phyloP scores from a whole-genome alignment of 2,113 vertebrate genomes.

The Semnopithecus entellus region DNA sequence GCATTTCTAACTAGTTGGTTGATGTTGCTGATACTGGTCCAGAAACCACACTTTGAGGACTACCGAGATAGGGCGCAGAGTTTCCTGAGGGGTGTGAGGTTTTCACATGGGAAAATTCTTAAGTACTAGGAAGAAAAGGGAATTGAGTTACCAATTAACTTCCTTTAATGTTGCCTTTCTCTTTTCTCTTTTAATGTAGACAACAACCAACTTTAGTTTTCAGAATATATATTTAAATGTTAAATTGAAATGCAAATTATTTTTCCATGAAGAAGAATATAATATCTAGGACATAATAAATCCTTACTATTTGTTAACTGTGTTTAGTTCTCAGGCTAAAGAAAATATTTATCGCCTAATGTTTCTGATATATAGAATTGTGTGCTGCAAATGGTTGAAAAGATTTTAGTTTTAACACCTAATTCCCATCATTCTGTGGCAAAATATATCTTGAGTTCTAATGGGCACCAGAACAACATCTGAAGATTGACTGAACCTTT shows the following conservation, averaged over 20 bases:
- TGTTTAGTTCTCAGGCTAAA: background rate
- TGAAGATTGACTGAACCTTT: background rate
- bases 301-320: background rate
- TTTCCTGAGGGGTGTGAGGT: background rate
- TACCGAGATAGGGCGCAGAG: background rate
- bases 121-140: background rate
- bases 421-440: background rate
- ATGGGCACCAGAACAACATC: background rate
- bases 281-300: background rate
- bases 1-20: background rate
- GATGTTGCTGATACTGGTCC: background rate
- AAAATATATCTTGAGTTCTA: background rate
- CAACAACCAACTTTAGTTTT: background rate
- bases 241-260: background rate
- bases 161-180: background rate
- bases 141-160: background rate
- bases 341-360: background rate
- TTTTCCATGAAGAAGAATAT: background rate
- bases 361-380: background rate
- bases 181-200: background rate
- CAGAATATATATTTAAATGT: conserved; percentile 13
- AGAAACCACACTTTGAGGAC: background rate
- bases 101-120: background rate
- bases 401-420: background rate
- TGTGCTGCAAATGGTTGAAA: background rate